Evolutionary conservation across 2,888 invertebrate species (phyloP).

Genomic region (Pimpla rufipes): DNA sequence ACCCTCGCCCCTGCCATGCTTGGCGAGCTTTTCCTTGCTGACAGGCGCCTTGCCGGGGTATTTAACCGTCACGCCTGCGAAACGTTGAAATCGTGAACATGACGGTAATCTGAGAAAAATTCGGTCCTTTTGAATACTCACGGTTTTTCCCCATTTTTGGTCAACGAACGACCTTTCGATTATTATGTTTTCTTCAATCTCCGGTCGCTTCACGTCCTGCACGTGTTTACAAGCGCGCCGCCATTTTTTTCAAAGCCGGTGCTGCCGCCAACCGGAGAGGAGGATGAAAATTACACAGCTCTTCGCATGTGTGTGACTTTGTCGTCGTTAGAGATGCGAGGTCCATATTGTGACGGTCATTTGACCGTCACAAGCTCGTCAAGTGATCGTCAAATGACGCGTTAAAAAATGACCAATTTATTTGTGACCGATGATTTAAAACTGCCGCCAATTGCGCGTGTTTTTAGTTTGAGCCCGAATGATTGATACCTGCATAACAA

Average conservation of each 20-base stretch:
- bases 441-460: no score
- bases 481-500: no score
- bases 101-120: background rate
- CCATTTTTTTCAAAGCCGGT: slow-evolving; percentile 31
- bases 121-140: background rate
- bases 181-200: background rate
- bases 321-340: no score
- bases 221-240: slow-evolving; percentile 45
- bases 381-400: no score
- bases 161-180: background rate
- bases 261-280: background rate
- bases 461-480: no score
- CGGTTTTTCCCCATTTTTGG: slow-evolving; percentile 40
- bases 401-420: no score
- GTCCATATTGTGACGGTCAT: no score
- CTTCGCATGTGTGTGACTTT: no score
- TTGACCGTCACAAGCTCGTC: no score
- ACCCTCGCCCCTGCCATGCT: slow-evolving; percentile 89
- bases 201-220: no score
- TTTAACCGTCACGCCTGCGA: slow-evolving; percentile 70
- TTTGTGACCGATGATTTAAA: no score
- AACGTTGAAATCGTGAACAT: background rate
- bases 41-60: slow-evolving; percentile 87
- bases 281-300: no score
- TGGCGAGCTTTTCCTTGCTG: slow-evolving; percentile 86